Conservation (phyloP, 1,140 invertebrate species). For the Ceratina australensis region DNA sequence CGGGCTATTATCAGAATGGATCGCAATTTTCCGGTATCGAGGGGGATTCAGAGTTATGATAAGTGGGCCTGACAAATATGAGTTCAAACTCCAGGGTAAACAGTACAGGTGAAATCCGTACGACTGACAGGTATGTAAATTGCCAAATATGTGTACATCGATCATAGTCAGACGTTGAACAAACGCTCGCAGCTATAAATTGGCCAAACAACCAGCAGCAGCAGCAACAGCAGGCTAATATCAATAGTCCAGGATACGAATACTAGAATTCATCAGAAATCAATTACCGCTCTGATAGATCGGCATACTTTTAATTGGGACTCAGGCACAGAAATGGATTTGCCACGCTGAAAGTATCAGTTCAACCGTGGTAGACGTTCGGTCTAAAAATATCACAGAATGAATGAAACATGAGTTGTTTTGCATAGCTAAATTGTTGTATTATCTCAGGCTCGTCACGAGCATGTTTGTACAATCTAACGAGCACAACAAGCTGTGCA, state of each 20-base stretch:
- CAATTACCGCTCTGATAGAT: neutral
- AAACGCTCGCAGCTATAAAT: neutral
- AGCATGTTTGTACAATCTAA: too few relatives aligned
- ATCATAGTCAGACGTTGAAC: neutral
- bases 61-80: neutral
- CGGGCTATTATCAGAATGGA: too few relatives aligned
- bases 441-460: too few relatives aligned
- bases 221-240: neutral
- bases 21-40: too few relatives aligned
- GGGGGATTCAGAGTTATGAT: neutral
- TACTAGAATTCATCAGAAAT: neutral
- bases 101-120: neutral
- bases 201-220: neutral
- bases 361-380: too few relatives aligned
- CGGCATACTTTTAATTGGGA: too few relatives aligned
- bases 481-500: too few relatives aligned
- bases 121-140: conserved; percentile 1
- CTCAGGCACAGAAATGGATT: too few relatives aligned
- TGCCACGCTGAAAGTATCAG: too few relatives aligned
- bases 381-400: too few relatives aligned
- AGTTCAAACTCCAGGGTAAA: neutral
- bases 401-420: too few relatives aligned
- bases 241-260: conserved; percentile 5
- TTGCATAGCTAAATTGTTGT: too few relatives aligned
- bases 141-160: neutral